Evolutionary conservation across 1,140 invertebrate genomes (phyloP), one percentile per base, ranked within the genome.

Genomic region (Leptinotarsa undecemlineata): DNA sequence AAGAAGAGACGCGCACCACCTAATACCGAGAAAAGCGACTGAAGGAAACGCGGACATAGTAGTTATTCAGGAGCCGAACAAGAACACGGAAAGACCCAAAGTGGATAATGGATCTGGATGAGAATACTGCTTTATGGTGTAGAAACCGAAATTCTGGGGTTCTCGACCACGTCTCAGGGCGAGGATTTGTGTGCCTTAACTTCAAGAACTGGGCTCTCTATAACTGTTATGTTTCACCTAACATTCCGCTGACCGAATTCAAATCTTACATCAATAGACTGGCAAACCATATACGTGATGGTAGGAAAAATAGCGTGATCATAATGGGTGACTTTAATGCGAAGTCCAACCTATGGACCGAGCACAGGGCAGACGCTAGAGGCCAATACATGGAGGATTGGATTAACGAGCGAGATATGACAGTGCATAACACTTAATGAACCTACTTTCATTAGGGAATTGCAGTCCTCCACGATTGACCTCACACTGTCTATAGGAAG

Each of bases 101-200:
- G 19, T n/a, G 19, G 8, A 19, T 63, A 13, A 2, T 63, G 14
- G 62, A 63, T 3, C n/a, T 20, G 1, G 62, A 63, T 19, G n/a
- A 63, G 19, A 63, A 63, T 19, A 23, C 23, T 20, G 62, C 62
- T n/a, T 15, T 64, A 26, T 64, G 62, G n/a, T 64, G 62, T n/a
- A 64, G 62, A 26, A 64, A 64, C 19, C 19, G 19, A 20, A 26
- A 26, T 19, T 64, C 1, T 20, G 62, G 62, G 23, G 62, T 64
- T 3, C 1, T 21, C 6, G 19, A 14, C 5, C 62, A 64, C 62
- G 19, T n/a, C 62, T 21, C 19, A 14, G 19, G 23, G 19, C 62
- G 1, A 13, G 62, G 62, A 13, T 64, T 64, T 14, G 19, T 20
- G 3, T 64, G 62, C 62, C 62, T 64, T 4, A 21, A 26, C 1